A percentile compares a stretch with the other conserved stretches of the same genome.
These are phyloP conservation scores for Anomalospiza imberbis DNA, from an alignment of 2,797 vertebrate genomes.

Conservation along the genomic window DNA sequence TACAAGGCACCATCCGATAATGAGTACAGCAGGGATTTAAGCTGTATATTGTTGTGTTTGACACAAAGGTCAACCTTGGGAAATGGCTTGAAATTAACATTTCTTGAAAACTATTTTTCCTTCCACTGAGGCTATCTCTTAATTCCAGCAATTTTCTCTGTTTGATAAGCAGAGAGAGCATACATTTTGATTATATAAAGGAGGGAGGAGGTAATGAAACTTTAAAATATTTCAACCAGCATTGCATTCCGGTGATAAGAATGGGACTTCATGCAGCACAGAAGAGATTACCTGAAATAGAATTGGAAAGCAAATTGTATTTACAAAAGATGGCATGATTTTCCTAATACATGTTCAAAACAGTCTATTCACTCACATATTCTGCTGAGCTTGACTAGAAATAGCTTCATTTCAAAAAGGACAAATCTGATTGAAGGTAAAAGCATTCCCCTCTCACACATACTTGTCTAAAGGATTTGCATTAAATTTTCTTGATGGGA, in stretches of 20 bases:
- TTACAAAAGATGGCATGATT: constrained; percentile 72
- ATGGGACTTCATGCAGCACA: constrained; percentile 44
- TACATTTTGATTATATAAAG: constrained; percentile 56
- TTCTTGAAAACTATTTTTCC: constrained; percentile 62
- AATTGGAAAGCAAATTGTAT: constrained; percentile 75
- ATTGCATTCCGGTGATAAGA: constrained; percentile 73
- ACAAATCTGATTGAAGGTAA: constrained; percentile 62
- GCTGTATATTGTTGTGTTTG: constrained; percentile 44
- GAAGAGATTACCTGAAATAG: constrained; percentile 70
- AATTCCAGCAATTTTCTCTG: constrained; percentile 71
- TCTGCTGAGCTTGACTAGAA: constrained; percentile 67
- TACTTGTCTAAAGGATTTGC: constrained; percentile 51
- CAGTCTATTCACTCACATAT: constrained; percentile 45
- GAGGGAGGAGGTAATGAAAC: constrained; percentile 42
- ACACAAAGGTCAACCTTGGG: constrained; percentile 56
- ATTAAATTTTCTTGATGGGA: constrained; percentile 49
- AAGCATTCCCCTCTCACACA: constrained; percentile 46
- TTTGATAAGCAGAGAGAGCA: constrained; percentile 64
- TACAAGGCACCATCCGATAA: constrained; percentile 49
- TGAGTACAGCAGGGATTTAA: constrained; percentile 54
- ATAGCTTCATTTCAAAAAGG: constrained; percentile 67
- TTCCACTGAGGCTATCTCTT: constrained; percentile 63
- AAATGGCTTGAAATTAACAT: constrained; percentile 65
- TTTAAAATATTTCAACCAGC: constrained; percentile 58
- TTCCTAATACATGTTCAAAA: constrained; percentile 71